phyloP scores from a whole-genome alignment of 35 echinoderm and acorn worm genomes.

The Strongylocentrotus purpuratus region DNA sequence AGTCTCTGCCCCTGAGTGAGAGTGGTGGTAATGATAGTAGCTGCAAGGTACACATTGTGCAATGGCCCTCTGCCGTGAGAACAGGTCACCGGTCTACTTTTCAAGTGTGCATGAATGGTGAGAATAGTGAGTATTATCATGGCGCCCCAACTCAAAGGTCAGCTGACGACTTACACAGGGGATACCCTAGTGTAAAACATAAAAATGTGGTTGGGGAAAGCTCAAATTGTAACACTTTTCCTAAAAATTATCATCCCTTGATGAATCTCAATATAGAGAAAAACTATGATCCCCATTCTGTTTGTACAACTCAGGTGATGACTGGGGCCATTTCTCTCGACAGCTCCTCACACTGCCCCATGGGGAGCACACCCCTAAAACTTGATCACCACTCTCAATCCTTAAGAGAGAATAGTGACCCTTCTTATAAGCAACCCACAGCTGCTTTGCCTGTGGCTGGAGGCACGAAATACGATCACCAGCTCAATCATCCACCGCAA shows the following conservation, averaged over 20 bases:
- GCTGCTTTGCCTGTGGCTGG: neutral
- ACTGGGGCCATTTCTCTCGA: neutral
- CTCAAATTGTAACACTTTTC: constrained; percentile 1
- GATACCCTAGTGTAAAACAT: neutral
- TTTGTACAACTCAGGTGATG: neutral
- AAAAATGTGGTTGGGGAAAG: neutral
- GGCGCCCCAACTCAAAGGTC: neutral
- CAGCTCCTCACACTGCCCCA: neutral
- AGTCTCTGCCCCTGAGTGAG: neutral
- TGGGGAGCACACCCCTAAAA: neutral
- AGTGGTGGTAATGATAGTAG: neutral
- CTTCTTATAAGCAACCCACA: neutral
- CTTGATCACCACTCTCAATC: neutral
- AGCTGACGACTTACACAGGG: neutral
- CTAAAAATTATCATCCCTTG: neutral
- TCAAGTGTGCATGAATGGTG: neutral
- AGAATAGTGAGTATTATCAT: neutral
- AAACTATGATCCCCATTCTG: neutral
- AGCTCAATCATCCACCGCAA: neutral
- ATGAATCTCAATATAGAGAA: neutral
- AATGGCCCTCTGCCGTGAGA: neutral
- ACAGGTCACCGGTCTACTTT: neutral
- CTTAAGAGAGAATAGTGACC: neutral
- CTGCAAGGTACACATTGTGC: neutral
- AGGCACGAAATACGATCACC: neutral